Evolutionary conservation across 2,113 vertebrate genomes (phyloP).

Genomic region (Rhabdornis inornatus): DNA sequence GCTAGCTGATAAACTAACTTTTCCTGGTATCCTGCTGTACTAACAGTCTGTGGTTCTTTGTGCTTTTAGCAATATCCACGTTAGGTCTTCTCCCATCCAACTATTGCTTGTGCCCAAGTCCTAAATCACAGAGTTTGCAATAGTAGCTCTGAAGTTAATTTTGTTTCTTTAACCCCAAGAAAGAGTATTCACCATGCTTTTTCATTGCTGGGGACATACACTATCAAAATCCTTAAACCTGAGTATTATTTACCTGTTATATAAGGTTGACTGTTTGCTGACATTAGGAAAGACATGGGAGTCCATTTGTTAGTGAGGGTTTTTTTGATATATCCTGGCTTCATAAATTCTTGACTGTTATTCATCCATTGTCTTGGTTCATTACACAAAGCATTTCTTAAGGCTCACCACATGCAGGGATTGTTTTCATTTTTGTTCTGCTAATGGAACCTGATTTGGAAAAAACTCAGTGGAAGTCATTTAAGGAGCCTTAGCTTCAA

Average conservation of each 20-base stretch:
- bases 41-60: background rate
- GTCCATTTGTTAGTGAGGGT: background rate
- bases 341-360: slow-evolving; percentile 12
- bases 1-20: background rate
- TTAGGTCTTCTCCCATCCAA: background rate
- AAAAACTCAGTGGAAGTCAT: slow-evolving; percentile 23
- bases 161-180: background rate
- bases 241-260: background rate
- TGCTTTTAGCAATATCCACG: background rate
- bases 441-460: slow-evolving; percentile 36
- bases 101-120: background rate
- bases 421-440: slow-evolving; percentile 46
- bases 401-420: slow-evolving; percentile 15
- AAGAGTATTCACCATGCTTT: background rate
- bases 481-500: slow-evolving; percentile 19
- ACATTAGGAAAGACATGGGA: background rate
- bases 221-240: background rate
- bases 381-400: slow-evolving; percentile 35
- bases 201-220: background rate
- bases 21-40: background rate
- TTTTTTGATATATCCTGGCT: background rate
- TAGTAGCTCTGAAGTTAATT: background rate
- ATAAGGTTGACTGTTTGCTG: background rate
- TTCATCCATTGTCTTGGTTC: slow-evolving; percentile 28
- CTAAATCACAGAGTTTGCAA: background rate